Evolutionary conservation across 2,888 invertebrate genomes (phyloP).

Genomic region (Brassicogethes aeneus): DNA sequence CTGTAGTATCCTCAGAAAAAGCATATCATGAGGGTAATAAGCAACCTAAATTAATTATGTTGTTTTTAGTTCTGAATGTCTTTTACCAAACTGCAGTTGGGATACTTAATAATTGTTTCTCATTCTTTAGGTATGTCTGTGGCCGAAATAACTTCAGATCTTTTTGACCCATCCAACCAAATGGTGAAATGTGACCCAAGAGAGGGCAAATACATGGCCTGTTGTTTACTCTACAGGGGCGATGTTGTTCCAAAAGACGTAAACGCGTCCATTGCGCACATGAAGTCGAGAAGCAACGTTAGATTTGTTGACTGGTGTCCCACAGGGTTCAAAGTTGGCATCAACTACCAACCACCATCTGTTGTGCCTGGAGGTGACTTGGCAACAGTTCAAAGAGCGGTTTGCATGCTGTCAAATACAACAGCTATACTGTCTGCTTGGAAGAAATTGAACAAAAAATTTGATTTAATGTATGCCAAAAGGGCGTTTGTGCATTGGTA

Average conservation of each 20-base stretch:
- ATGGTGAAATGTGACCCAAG: conserved; percentile 86
- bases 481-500: conserved; percentile 94
- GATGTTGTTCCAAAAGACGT: conserved; percentile 88
- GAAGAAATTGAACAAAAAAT: conserved; percentile 85
- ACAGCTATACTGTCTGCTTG: conserved; percentile 87
- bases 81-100: too few relatives aligned
- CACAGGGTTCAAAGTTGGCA: conserved; percentile 71
- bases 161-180: conserved; percentile 84
- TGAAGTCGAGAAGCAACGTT: conserved; percentile 68
- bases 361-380: conserved; percentile 68
- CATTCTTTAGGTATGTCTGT: too few relatives aligned
- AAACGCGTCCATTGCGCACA: conserved; percentile 70
- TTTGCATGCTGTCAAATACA: conserved; percentile 85
- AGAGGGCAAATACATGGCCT: conserved; percentile 83
- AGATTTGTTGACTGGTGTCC: conserved; percentile 95
- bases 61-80: too few relatives aligned
- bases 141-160: conserved; percentile 74
- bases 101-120: too few relatives aligned
- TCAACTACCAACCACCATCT: conserved; percentile 61
- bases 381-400: conserved; percentile 76
- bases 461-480: conserved; percentile 90
- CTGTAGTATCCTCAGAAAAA: conserved; percentile 63
- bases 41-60: too few relatives aligned
- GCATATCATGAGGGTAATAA: conserved; percentile 69
- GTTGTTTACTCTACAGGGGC: conserved; percentile 77